Evolutionary conservation across 2,888 invertebrate genomes (phyloP), one percentile per base, ranked within the genome.

Genomic region (Proisotoma minuta): DNA sequence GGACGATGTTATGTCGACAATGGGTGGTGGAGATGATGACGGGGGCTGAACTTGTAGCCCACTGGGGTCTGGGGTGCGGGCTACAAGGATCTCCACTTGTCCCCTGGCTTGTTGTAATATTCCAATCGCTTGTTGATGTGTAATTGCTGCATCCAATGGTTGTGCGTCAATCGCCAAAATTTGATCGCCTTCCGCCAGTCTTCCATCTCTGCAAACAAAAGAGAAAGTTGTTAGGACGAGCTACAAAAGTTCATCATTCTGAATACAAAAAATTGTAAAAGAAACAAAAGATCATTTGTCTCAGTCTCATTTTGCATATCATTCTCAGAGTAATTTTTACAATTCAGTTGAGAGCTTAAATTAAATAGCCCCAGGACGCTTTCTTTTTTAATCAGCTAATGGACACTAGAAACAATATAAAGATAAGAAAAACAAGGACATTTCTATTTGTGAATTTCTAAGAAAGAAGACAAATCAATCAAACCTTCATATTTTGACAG

Each of bases 131-230:
- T 90, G 89, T 79, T 90, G 88, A 77, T 90, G 90, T 70, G 89
- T 88, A 80, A 90, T 86, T 78, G 87, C 87, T 51, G 87, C 63
- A 77, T 88, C 85, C 76, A 87, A 80, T 75, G 85, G 84, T 77
- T 87, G 87, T 75, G 87, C 87, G 81, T 91, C 90, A 75, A 91
- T 86, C 69, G 91, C 87, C 75, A 91, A 79, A 77, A 91, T 87
- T 77, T 90, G 88, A 80, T 91, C 91, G 76, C 88, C 88, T 75
- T 88, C 88, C 75, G 84, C 84, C 69, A 87, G 81, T 64, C 83
- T 80, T 71, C 85, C 85, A 81, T 85, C 85, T 78, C 85, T 85
- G 80, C 26, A 40, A 56, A 52, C n/a, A n/a, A n/a, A n/a, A n/a
- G n/a, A n/a, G n/a, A n/a, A n/a, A n/a, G n/a, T n/a, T n/a, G n/a